These are phyloP conservation scores for Drosophila simulans DNA, from an alignment of 1,140 invertebrate species.

Conservation along the genomic window DNA sequence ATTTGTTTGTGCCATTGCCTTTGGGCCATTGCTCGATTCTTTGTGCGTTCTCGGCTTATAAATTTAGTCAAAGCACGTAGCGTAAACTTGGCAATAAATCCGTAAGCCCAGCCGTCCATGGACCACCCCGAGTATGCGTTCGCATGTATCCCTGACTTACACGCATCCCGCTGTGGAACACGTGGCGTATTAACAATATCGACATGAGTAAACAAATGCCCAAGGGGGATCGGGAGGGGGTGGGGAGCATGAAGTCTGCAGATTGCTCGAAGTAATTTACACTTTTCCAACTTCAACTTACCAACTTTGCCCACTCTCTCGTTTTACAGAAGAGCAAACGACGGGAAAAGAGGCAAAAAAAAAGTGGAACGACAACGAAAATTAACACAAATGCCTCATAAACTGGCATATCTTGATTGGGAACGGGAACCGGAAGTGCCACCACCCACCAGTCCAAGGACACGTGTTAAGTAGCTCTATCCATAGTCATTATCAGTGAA, in stretches of 20 bases:
- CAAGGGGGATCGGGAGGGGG: conserved; percentile 38
- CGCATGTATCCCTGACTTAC: conserved; percentile 7
- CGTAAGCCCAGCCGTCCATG: conserved; percentile 61
- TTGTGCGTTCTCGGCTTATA: conserved; percentile 68
- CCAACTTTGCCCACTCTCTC: conserved; percentile 21
- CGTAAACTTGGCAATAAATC: conserved; percentile 82
- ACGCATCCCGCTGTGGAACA: conserved; percentile 57
- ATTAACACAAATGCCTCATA: conserved; percentile 83
- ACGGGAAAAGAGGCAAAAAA: conserved; percentile 30
- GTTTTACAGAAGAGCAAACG: conserved; percentile 37
- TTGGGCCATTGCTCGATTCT: conserved; percentile 39
- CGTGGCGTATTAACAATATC: conserved; percentile 82
- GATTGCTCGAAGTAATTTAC: conserved; percentile 69
- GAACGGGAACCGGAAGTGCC: conserved; percentile 35
- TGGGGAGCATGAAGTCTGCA: not conserved
- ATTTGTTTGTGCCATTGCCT: conserved; percentile 51
- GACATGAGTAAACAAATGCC: conserved; percentile 77
- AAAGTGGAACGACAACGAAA: conserved; percentile 60
- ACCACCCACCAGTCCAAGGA: conserved; percentile 46
- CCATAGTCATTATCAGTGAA: conserved; percentile 60
- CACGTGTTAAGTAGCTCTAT: conserved; percentile 75
- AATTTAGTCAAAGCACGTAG: conserved; percentile 78
- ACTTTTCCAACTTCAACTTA: conserved; percentile 64
- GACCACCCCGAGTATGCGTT: not conserved
- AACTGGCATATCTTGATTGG: conserved; percentile 67